Evolutionary conservation across 2,797 vertebrate genomes (phyloP).

Genomic region (Anomalospiza imberbis): DNA sequence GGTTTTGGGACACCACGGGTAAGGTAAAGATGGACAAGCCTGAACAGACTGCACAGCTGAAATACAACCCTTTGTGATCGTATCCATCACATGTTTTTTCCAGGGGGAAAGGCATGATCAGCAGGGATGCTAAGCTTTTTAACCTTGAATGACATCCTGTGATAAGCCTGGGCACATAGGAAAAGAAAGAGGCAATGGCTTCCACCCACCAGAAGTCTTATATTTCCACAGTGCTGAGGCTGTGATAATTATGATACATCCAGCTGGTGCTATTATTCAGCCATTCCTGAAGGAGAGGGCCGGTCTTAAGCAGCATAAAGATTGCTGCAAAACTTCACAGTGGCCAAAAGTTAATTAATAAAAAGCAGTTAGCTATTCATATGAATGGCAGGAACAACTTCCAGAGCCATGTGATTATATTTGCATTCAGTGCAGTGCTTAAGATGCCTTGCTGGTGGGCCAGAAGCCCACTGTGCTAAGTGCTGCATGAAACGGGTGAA

Average conservation of each 20-base stretch:
- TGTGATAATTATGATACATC: conserved; percentile 43
- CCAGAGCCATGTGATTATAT: conserved; percentile 38
- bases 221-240: conserved; percentile 44
- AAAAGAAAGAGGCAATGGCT: conserved; percentile 54
- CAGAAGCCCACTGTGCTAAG: conserved; percentile 58
- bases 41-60: conserved; percentile 30
- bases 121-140: conserved; percentile 66
- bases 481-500: conserved; percentile 46
- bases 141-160: conserved; percentile 66
- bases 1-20: neutral
- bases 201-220: conserved; percentile 61
- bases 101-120: conserved; percentile 61
- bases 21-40: conserved; percentile 61
- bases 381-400: conserved; percentile 53
- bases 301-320: neutral
- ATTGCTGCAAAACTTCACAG: conserved; percentile 1
- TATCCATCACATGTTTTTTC: conserved; percentile 61
- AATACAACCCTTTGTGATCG: conserved; percentile 59
- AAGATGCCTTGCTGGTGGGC: conserved; percentile 18
- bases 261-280: conserved; percentile 61
- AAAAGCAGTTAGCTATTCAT: conserved; percentile 43
- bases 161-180: conserved; percentile 42
- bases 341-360: conserved; percentile 47
- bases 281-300: conserved; percentile 21
- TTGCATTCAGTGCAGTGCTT: conserved; percentile 38